Evolutionary conservation across 2,113 vertebrate species (phyloP).

Genomic region (Morone chrysops): DNA sequence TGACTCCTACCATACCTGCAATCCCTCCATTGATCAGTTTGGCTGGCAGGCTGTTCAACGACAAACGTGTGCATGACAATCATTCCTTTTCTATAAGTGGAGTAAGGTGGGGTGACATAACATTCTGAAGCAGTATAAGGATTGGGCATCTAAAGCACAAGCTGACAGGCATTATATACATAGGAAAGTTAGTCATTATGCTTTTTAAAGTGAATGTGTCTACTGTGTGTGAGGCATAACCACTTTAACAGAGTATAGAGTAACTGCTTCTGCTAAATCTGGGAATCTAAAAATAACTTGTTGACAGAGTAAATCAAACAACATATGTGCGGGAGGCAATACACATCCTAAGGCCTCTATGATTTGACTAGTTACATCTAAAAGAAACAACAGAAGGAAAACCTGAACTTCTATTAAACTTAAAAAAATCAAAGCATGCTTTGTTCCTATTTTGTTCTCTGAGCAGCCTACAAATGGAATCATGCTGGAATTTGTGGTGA

Average conservation of each 20-base stretch:
- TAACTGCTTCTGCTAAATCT: slow-evolving; percentile 20
- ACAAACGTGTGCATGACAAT: neutral
- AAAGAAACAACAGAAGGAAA: neutral
- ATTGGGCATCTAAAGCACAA: neutral
- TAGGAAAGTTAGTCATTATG: neutral
- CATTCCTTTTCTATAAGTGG: neutral
- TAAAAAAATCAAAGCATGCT: neutral
- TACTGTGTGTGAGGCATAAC: neutral
- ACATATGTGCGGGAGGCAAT: neutral
- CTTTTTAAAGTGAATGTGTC: neutral
- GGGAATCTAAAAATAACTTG: slow-evolving; percentile 50
- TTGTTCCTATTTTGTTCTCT: neutral
- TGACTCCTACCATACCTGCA: slow-evolving; percentile 89
- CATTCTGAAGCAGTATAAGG: neutral
- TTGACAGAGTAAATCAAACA: slow-evolving; percentile 12
- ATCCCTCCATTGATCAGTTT: slow-evolving; percentile 89
- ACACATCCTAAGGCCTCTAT: neutral
- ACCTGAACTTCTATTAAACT: neutral
- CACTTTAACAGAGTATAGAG: neutral
- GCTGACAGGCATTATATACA: neutral
- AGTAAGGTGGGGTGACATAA: neutral
- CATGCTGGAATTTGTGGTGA: neutral
- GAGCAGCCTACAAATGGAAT: neutral
- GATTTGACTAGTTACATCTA: neutral
- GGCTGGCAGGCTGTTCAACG: slow-evolving; percentile 84